Evolutionary conservation across 2,797 vertebrate species (phyloP).

Genomic region (Sciurus carolinensis): DNA sequence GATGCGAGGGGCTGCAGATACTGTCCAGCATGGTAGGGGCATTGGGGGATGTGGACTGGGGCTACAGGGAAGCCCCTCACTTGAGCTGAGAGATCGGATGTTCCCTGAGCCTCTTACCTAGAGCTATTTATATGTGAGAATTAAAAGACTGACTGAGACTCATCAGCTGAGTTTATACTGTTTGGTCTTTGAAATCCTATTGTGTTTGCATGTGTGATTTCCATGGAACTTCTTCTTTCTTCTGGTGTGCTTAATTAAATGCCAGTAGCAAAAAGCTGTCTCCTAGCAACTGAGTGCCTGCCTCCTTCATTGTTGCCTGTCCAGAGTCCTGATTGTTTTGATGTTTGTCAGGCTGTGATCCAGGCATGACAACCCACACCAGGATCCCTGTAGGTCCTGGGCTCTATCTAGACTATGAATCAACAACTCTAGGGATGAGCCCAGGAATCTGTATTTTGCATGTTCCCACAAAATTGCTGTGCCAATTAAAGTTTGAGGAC

Average conservation of each 20-base stretch:
- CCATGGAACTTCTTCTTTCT: neutral
- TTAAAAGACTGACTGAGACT: neutral
- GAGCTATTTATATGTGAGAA: neutral
- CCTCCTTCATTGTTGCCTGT: neutral
- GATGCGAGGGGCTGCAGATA: neutral
- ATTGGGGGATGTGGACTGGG: rapidly evolving
- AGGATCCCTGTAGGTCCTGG: neutral
- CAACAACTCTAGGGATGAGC: neutral
- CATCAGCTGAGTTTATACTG: neutral
- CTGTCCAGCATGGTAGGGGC: neutral
- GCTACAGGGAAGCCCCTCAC: neutral
- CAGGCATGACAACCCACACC: neutral
- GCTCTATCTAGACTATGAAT: neutral
- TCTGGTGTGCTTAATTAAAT: constrained; percentile 18
- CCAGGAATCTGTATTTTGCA: constrained; percentile 14
- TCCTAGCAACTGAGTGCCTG: neutral
- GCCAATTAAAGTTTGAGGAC: neutral
- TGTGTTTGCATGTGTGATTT: neutral
- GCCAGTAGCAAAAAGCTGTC: neutral
- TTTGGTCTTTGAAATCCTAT: neutral
- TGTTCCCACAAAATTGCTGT: neutral
- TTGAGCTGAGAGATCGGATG: neutral
- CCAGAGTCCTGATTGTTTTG: neutral
- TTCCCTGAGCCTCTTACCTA: neutral
- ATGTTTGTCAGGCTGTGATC: neutral